Evolutionary conservation across 2,888 invertebrate species (phyloP), one percentile per base, ranked within the genome.

Genomic region (Thymelicus sylvestris): DNA sequence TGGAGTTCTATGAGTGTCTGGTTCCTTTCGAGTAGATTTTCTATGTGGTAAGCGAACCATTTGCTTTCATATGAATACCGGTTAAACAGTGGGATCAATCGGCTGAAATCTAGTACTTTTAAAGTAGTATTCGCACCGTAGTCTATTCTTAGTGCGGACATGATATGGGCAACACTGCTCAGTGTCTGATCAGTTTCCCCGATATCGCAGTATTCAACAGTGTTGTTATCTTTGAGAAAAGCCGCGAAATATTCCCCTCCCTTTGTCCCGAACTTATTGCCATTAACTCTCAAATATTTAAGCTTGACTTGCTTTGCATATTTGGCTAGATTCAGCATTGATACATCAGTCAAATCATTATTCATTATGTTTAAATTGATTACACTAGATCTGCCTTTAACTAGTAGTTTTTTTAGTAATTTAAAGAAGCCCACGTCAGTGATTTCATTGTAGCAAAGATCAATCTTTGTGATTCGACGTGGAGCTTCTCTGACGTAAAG

Each of bases 131-230:
- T 92, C 0, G 79, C 83, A 0, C 87, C 86, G 8, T 90, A 84
- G 70, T 94, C 91, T 2, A 77, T 78, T 76, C 94, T 87, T 15
- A 95, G 79, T 0, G 94, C 88, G 7, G 94, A 89, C 4, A 94
- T 78, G 8, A 95, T 90, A 6, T 91, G 91, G n/a, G 95, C 93
- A 0, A 95, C 89, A 74, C 95, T 95, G 0, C 92, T 86, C 31
- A 95, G 80, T 0, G 94, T 95, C 71, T 95, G 95, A 60, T 94
- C 93, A 0, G 95, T 94, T 77, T 95, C 94, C 0, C 94, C 95
- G 2, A 96, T 86, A 79, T 96, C 95, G 15, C 95, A 83, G 69
- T 86, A 91, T 70, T 93, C 85, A 0, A 96, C 80, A 39, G 83
- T 85, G 0, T 78, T 82, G 75, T 95, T 95, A 13, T 88, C 81